These are phyloP conservation scores for Callipepla californica DNA, from an alignment of 2,113 vertebrate species.

Conservation along the genomic window DNA sequence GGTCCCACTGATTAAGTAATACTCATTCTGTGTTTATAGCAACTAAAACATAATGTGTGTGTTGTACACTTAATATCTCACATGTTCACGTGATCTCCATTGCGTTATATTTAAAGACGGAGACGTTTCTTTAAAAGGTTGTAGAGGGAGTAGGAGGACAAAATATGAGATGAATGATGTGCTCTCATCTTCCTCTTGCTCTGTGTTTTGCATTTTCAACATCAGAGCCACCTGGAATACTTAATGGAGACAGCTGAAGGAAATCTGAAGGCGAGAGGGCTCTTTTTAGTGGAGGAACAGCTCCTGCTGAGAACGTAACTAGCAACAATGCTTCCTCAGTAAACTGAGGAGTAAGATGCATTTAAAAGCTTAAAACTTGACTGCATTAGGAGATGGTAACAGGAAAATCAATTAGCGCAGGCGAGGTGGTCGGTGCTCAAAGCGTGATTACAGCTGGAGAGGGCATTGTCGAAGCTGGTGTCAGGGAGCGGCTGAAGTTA, in stretches of 20 bases:
- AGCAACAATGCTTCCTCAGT: neutral
- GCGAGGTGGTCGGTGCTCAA: constrained; percentile 12
- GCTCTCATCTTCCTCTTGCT: constrained; percentile 30
- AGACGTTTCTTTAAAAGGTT: neutral
- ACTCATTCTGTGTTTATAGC: neutral
- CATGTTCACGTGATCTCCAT: rapidly evolving
- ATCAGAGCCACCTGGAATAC: constrained; percentile 42
- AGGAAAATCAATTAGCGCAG: constrained; percentile 28
- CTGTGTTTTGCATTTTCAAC: constrained; percentile 45
- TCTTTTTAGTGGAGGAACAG: constrained; percentile 39
- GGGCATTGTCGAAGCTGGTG: neutral
- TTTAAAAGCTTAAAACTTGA: neutral
- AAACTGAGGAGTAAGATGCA: neutral
- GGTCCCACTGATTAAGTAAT: neutral
- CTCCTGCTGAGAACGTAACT: constrained; percentile 41
- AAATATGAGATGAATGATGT: constrained; percentile 10
- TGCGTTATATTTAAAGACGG: neutral
- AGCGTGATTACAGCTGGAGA: neutral
- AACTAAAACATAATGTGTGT: neutral
- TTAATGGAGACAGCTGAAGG: constrained; percentile 76
- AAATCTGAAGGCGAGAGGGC: constrained; percentile 62
- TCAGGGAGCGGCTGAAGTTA: constrained; percentile 23
- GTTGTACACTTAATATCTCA: rapidly evolving
- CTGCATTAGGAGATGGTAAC: neutral
- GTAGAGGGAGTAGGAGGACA: neutral